Base-by-base conservation (phyloP, 2,113 vertebrate genomes). In the Mobula birostris region DNA sequence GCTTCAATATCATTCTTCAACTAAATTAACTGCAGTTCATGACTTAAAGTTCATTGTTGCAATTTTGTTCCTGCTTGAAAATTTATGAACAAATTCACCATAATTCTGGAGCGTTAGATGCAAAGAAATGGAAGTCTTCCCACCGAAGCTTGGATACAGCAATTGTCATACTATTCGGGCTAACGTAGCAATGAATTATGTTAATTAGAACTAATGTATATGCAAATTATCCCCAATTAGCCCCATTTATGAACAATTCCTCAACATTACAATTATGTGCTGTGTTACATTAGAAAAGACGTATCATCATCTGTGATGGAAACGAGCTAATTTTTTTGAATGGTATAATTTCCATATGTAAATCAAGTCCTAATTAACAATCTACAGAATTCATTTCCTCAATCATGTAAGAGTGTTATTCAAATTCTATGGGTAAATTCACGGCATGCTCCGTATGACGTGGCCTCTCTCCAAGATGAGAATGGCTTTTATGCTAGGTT, bases 211-310 rank as follows among this genome's bases (percentile, higher is more conserved):
- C 19, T 93, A 24, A 93, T 93, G 68, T 56, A 74, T 74, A 93
- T 93, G 91, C 32, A 93, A 76, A 93, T 93, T 56, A 74, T 9
- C 66, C 48, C 40, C 36, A 92, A 93, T 93, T 93, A 93, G 68
- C 91, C 72, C 24, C 74, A 93, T 74, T 93, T 93, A 93, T 93
- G 36, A 93, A 56, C 40, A 56, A 74, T 93, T 74, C 91, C 70
- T 74, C 70, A 56, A 93, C 70, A 27, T 93, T 72, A 56, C 70
- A 93, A 56, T 93, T 74, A 72, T 29, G 40, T 40, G 24, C 68
- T 70, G 32, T 74, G 70, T 74, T 93, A 24, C 70, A 93, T 74
- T 48, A 76, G 61, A 66, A 74, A 93, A 70, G 36, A 93, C 32
- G 11, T 72, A 93, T 74, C 5, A 24, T 40, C 36, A 21, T 74